phyloP scores from a whole-genome alignment of 2,113 vertebrate genomes.

The Myotis yumanensis region DNA sequence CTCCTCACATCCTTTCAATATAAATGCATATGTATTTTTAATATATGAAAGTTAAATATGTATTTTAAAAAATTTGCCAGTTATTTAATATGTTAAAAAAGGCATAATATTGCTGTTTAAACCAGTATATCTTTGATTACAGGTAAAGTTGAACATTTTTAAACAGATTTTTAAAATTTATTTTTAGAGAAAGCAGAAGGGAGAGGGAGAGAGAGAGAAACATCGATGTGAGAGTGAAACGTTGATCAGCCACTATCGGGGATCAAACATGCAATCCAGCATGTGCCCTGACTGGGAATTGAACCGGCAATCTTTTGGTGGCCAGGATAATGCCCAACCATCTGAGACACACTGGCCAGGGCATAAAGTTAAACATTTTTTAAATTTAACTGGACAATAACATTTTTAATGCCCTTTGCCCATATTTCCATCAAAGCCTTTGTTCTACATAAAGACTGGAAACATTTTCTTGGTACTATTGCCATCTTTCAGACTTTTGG shows the following conservation, averaged over 20 bases:
- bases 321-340: no score
- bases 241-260: no score
- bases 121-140: not conserved
- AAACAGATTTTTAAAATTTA: not conserved
- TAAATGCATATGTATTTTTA: not conserved
- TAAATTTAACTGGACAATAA: not conserved
- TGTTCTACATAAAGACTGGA: not conserved
- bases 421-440: slow-evolving; percentile 23
- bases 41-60: not conserved
- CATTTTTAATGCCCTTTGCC: not conserved
- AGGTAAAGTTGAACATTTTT: not conserved
- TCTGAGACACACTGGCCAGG: no score
- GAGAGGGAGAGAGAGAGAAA: no score
- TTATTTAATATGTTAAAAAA: not conserved
- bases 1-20: not conserved
- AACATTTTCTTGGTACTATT: not conserved
- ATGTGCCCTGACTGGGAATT: no score
- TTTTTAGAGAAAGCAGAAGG: no score
- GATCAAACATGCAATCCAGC: no score
- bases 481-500: not conserved
- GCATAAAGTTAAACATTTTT: not conserved
- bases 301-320: no score
- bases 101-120: not conserved
- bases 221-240: no score
- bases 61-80: not conserved